Percentiles rank a stretch among this genome's conserved stretches.
These are phyloP conservation scores for Parazoanthus swiftii DNA, from an alignment of 92 coral and sea anemone genomes.

Conservation along the genomic window DNA sequence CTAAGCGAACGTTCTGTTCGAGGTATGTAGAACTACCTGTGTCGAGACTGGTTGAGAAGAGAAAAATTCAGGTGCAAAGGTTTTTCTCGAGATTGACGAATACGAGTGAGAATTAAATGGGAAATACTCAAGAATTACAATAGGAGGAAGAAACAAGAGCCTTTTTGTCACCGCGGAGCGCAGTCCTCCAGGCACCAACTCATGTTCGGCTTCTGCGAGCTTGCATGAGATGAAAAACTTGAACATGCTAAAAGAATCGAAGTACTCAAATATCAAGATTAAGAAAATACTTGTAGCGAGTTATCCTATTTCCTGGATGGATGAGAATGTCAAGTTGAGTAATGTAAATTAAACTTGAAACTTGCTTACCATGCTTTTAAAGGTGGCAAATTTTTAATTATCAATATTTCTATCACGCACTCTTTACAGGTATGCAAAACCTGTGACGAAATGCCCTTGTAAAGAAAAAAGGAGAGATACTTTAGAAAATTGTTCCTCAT, in stretches of 20 bases:
- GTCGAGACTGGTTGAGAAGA: constrained; percentile 22
- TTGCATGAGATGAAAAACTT: constrained; percentile 15
- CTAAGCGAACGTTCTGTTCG: too few relatives aligned
- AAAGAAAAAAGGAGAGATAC: background rate
- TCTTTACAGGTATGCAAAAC: background rate
- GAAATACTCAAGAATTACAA: constrained; percentile 14
- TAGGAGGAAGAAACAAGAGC: background rate
- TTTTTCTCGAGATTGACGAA: constrained; percentile 20
- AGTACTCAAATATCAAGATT: background rate
- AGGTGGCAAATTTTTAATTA: background rate
- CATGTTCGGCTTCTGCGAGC: constrained; percentile 18
- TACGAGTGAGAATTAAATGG: background rate
- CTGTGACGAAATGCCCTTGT: background rate
- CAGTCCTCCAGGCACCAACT: constrained; percentile 3
- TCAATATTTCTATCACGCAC: background rate
- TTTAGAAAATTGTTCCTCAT: background rate
- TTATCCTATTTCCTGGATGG: constrained; percentile 12
- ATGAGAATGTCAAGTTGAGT: constrained; percentile 7
- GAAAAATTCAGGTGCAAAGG: constrained; percentile 8
- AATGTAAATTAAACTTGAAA: background rate
- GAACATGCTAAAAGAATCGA: constrained; percentile 14
- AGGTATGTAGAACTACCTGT: too few relatives aligned
- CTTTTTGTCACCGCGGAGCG: constrained; percentile 13
- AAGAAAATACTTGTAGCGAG: constrained; percentile 21
- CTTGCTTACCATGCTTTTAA: background rate